phyloP scores from a whole-genome alignment of 2,797 vertebrate species.

The Heliangelus exortis region DNA sequence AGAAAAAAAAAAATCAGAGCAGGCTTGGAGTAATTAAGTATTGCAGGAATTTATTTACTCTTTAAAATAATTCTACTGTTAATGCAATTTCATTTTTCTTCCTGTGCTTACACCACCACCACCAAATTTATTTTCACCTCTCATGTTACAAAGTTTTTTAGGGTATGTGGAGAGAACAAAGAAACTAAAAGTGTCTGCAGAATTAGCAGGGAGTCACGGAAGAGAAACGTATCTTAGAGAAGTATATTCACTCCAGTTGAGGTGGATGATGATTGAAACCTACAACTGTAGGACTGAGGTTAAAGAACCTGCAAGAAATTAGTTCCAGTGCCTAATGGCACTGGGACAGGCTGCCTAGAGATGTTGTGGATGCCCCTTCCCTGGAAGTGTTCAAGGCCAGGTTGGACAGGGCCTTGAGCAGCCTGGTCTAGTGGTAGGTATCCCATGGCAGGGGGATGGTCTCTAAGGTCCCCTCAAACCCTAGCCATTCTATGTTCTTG shows the following conservation, averaged over 20 bases:
- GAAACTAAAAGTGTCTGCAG: neutral
- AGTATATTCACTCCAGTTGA: neutral
- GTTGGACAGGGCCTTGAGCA: no score
- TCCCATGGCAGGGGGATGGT: no score
- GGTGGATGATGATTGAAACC: neutral
- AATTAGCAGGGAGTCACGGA: neutral
- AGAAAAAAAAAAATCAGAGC: neutral
- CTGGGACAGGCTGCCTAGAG: no score
- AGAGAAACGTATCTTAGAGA: neutral
- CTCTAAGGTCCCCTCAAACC: no score
- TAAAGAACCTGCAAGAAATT: neutral
- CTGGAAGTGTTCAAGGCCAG: no score
- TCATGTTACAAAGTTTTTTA: neutral
- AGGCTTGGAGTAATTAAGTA: neutral
- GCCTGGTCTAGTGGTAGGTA: no score
- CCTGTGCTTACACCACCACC: neutral
- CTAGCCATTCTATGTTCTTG: neutral
- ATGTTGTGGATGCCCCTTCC: no score
- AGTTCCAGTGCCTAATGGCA: no score
- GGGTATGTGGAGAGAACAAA: neutral
- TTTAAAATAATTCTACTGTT: neutral
- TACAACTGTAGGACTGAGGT: neutral
- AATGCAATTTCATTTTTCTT: constrained; percentile 5
- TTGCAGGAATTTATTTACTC: neutral
- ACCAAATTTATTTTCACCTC: neutral